phyloP scores from a whole-genome alignment of 2,888 invertebrate species.

The Drosophila merina region DNA sequence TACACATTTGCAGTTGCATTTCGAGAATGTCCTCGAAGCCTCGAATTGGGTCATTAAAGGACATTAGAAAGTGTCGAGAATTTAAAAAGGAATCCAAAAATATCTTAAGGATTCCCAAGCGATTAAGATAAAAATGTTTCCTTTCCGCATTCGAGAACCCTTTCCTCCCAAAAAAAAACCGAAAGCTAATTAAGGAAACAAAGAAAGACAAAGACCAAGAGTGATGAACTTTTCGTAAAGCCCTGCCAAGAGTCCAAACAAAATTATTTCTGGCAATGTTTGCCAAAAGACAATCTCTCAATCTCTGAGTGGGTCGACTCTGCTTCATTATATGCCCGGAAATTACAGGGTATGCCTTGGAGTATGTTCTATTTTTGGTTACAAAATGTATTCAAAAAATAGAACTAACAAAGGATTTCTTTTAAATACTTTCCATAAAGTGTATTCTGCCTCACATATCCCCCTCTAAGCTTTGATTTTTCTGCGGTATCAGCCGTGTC shows the following conservation, averaged over 20 bases:
- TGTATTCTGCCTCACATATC: too few species aligned
- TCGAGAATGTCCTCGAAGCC: not conserved
- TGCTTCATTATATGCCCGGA: not conserved
- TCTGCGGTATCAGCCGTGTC: not conserved
- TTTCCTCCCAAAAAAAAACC: not conserved
- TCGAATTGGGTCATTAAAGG: constrained; percentile 6
- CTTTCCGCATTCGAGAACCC: not conserved
- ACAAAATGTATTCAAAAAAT: too few species aligned
- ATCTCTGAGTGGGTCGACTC: constrained; percentile 2
- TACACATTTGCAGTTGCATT: not conserved
- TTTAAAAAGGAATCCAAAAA: not conserved
- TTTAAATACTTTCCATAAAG: too few species aligned
- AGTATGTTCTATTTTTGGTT: not conserved
- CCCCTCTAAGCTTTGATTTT: not conserved
- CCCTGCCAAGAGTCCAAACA: constrained; percentile 18
- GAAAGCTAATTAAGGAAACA: constrained; percentile 23
- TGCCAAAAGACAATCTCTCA: constrained; percentile 11
- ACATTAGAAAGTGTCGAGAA: not conserved
- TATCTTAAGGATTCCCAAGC: not conserved
- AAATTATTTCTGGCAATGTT: constrained; percentile 31
- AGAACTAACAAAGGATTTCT: too few species aligned
- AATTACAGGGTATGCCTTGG: not conserved
- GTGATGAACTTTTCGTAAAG: constrained; percentile 23
- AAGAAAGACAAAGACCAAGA: constrained; percentile 26
- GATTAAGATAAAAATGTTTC: constrained; percentile 1